Evolutionary conservation across 2,113 vertebrate genomes (phyloP).

Genomic region (Drymodes brunneopygia): DNA sequence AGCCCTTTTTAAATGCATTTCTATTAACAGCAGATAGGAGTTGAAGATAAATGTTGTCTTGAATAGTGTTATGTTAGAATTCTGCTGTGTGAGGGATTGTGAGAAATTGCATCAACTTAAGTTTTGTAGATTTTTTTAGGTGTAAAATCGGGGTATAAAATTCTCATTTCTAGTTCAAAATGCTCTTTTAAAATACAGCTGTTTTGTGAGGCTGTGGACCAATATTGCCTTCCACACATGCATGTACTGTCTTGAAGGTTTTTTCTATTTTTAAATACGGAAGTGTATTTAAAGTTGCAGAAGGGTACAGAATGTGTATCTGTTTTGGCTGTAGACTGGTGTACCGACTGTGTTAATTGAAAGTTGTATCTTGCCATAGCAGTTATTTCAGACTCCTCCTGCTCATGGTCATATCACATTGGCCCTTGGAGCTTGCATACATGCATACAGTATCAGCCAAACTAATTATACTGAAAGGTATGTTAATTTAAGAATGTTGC

Average conservation of each 20-base stretch:
- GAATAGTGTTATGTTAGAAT: not conserved
- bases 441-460: not conserved
- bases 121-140: not conserved
- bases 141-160: rapidly evolving
- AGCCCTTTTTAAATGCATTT: not conserved
- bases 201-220: not conserved
- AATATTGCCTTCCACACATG: rapidly evolving
- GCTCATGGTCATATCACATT: not conserved
- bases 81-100: not conserved
- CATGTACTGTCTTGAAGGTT: not conserved
- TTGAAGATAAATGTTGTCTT: not conserved
- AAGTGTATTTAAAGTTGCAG: not conserved
- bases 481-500: not conserved
- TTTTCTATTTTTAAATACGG: not conserved
- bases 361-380: not conserved
- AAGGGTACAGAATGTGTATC: not conserved
- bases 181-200: not conserved
- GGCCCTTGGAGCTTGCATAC: not conserved
- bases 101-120: not conserved
- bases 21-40: not conserved
- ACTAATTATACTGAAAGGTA: not conserved
- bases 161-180: not conserved
- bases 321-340: not conserved
- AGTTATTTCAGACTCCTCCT: not conserved
- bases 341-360: not conserved